A percentile compares a stretch with the other conserved stretches of the same genome.
Conservation (phyloP, 2,797 vertebrate species). For the Liparis tanakae region DNA sequence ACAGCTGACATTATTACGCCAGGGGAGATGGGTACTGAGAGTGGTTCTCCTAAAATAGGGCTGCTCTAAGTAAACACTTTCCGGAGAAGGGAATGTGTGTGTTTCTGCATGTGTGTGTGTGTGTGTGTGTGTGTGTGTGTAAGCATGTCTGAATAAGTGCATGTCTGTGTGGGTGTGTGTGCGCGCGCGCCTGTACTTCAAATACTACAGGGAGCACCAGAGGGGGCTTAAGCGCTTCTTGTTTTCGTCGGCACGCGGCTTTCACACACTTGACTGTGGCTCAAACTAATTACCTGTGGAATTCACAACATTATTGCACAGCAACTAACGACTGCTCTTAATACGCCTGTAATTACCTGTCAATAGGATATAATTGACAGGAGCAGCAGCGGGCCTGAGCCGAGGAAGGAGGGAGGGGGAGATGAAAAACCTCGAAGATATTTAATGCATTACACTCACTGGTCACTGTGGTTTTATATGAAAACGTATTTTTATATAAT, state of each 20-base stretch:
- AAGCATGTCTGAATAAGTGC: constrained; percentile 25
- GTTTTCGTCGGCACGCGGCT: constrained; percentile 51
- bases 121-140: too few relatives aligned
- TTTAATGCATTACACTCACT: constrained; percentile 35
- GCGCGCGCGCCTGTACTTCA: constrained; percentile 28
- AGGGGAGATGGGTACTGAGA: constrained; percentile 37
- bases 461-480: constrained; percentile 7
- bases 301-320: constrained; percentile 69
- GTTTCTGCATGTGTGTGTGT: constrained; percentile 15
- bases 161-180: background rate
- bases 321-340: constrained; percentile 70
- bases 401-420: constrained; percentile 1
- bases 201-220: constrained; percentile 63
- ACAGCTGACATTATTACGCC: constrained; percentile 67
- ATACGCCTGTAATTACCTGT: constrained; percentile 76
- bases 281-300: constrained; percentile 75
- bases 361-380: constrained; percentile 75
- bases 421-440: constrained; percentile 38
- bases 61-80: constrained; percentile 47
- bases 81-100: constrained; percentile 6
- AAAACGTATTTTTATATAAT: too few relatives aligned
- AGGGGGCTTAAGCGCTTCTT: constrained; percentile 51
- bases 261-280: constrained; percentile 51
- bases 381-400: constrained; percentile 54
- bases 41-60: constrained; percentile 33